A percentile compares a stretch with the other conserved stretches of the same genome.
Evolutionary conservation across 2,888 invertebrate genomes (phyloP).

Genomic region (Pyrocoelia pectoralis): DNA sequence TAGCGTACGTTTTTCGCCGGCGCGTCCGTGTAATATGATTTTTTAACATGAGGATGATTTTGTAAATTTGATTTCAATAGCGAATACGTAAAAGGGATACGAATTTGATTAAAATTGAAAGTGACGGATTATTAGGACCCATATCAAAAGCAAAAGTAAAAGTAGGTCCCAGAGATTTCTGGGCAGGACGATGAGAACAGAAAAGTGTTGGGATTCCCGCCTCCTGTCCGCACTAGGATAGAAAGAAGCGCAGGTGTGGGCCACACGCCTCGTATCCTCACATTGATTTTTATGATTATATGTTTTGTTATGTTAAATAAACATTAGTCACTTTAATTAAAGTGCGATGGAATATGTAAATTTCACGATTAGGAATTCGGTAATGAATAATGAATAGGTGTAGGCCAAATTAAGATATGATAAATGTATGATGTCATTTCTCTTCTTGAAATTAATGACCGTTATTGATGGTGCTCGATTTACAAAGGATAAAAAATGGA

Average conservation of each 20-base stretch:
- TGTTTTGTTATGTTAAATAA: constrained; percentile 60
- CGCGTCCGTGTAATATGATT: not conserved
- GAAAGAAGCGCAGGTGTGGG: constrained; percentile 50
- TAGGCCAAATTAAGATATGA: constrained; percentile 54
- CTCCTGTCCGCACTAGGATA: constrained; percentile 45
- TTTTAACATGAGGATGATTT: not conserved
- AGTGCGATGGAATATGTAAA: constrained; percentile 56
- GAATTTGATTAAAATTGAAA: constrained; percentile 11
- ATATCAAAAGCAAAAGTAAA: constrained; percentile 28
- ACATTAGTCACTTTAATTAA: constrained; percentile 60
- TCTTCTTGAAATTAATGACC: constrained; percentile 44
- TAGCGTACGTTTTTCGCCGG: not conserved
- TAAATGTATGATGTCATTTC: constrained; percentile 50
- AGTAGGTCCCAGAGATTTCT: constrained; percentile 25
- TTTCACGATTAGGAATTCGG: constrained; percentile 46
- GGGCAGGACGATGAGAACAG: constrained; percentile 28
- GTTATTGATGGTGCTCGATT: constrained; percentile 44
- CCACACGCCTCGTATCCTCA: constrained; percentile 52
- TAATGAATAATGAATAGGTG: constrained; percentile 52
- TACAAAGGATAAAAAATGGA: constrained; percentile 36
- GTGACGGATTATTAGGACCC: constrained; percentile 22
- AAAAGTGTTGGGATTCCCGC: constrained; percentile 41
- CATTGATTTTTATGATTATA: constrained; percentile 57
- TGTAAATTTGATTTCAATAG: not conserved
- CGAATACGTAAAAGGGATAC: not conserved